Evolutionary conservation across 2,888 invertebrate genomes (phyloP), one percentile per base, ranked within the genome.

Genomic region (Cosmia pyralina): DNA sequence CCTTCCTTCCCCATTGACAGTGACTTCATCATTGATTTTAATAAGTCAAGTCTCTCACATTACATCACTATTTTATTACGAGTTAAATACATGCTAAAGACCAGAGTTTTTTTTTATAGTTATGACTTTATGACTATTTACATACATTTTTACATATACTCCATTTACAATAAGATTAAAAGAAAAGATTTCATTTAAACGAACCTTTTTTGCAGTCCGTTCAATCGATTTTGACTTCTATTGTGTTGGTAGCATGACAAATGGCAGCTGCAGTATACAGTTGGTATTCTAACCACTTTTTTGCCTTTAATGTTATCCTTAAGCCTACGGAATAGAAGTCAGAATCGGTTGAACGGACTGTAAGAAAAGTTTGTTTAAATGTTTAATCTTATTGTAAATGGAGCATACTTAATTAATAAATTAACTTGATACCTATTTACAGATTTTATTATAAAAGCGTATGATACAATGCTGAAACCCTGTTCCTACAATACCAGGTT

Each of bases 401-500:
- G 1, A 28, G 28, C 3, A 28, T 64, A 63, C 13, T n/a, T 44
- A n/a, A 53, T 72, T 6, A 38, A 41, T n/a, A 13, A n/a, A 53
- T 41, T 13, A 38, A 28, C 3, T 63, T 59, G 5, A 58, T 64
- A 60, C 64, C 44, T 60, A 65, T 81, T 73, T 86, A 84, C 79
- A 79, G 6, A 50, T 44, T 1, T 48, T 34, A 28, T 22, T 7
- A 59, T 55, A 63, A 48, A 76, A 76, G 75, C 75, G 63, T 63
- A 76, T 74, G 50, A 34, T 80, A 75, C 79, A 75, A 75, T 75
- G 80, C 79, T 79, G 34, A 60, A 15, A 53, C 34, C 46, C 5
- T 41, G 44, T 77, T 58, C 78, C 58, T 52, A 77, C n/a, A 46
- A 46, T 58, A 77, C 69, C 41, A 69, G 58, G 53, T 28, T 10